A percentile compares a stretch with the other conserved stretches of the same genome.
Evolutionary conservation across 1,140 invertebrate species (phyloP).

Genomic region (Leptestheria dahalacensis): DNA sequence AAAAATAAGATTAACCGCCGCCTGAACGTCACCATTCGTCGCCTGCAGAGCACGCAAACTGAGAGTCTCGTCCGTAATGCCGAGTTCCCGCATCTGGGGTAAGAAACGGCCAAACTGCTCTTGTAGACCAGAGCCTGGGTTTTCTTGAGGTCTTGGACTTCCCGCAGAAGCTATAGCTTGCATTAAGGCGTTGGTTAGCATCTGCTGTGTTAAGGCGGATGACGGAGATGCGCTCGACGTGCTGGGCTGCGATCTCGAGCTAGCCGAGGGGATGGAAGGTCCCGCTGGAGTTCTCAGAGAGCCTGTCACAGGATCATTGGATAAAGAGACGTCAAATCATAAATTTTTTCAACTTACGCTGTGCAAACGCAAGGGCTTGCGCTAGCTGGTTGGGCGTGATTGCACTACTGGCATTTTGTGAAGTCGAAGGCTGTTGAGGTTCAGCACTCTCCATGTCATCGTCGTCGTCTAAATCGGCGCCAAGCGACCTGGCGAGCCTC

Average conservation of each 20-base stretch:
- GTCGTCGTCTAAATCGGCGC: slow-evolving; percentile 30
- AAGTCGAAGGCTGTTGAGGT: background rate
- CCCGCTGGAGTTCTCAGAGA: background rate
- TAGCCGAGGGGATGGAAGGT: background rate
- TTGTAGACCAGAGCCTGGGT: slow-evolving; percentile 1
- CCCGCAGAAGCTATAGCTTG: slow-evolving; percentile 9
- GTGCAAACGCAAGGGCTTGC: background rate
- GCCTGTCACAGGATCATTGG: background rate
- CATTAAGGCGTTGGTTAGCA: slow-evolving; percentile 9
- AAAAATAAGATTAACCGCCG: slow-evolving; percentile 34
- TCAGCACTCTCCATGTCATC: slow-evolving; percentile 22
- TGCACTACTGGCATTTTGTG: background rate
- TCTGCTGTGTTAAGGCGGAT: slow-evolving; percentile 3
- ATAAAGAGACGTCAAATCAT: background rate
- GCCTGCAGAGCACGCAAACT: slow-evolving; percentile 31
- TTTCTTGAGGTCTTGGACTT: background rate
- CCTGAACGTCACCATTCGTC: slow-evolving; percentile 33
- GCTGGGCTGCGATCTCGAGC: background rate
- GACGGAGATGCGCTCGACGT: background rate
- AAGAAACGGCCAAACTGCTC: slow-evolving; percentile 19
- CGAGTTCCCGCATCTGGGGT: slow-evolving; percentile 33
- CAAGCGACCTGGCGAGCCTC: slow-evolving; percentile 18
- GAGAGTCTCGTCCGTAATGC: slow-evolving; percentile 33
- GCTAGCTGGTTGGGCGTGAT: slow-evolving; percentile 5
- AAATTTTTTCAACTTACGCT: background rate